These are phyloP conservation scores for Lagorchestes hirsutus DNA, from an alignment of 2,797 vertebrate genomes.

Conservation along the genomic window DNA sequence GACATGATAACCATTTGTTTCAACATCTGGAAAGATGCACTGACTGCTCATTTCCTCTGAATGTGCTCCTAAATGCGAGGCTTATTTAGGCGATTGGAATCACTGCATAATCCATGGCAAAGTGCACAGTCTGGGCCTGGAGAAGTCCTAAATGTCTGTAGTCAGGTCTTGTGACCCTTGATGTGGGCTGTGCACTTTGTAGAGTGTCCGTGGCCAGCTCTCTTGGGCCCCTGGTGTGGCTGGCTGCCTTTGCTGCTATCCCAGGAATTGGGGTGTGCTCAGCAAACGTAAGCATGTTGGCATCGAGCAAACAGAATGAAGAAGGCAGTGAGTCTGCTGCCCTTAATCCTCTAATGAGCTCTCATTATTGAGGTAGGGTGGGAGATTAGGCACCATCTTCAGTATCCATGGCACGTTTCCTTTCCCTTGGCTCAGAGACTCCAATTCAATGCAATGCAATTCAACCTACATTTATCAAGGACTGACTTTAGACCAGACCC, in stretches of 20 bases:
- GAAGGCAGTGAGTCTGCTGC: not conserved
- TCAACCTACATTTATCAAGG: not conserved
- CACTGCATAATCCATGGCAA: not conserved
- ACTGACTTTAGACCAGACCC: not conserved
- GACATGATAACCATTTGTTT: not conserved
- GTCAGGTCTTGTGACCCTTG: not conserved
- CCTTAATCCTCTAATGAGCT: not conserved
- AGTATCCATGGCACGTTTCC: not conserved
- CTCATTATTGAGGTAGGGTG: not conserved
- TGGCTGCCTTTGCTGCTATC: not conserved
- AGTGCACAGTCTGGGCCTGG: not conserved
- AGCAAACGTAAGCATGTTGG: not conserved
- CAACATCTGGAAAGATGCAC: not conserved
- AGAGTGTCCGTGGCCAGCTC: not conserved
- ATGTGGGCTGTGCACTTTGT: not conserved
- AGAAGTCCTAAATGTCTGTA: not conserved
- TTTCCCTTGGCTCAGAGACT: not conserved
- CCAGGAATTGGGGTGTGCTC: not conserved
- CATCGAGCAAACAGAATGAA: not conserved
- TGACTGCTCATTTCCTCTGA: conserved; percentile 18
- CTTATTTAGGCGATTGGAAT: conserved; percentile 27
- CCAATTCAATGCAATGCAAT: not conserved
- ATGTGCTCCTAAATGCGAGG: conserved; percentile 29
- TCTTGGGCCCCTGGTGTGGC: not conserved
- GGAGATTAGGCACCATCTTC: not conserved